Evolutionary conservation across 2,888 invertebrate genomes (phyloP).

Genomic region (Thereva nobilitata): DNA sequence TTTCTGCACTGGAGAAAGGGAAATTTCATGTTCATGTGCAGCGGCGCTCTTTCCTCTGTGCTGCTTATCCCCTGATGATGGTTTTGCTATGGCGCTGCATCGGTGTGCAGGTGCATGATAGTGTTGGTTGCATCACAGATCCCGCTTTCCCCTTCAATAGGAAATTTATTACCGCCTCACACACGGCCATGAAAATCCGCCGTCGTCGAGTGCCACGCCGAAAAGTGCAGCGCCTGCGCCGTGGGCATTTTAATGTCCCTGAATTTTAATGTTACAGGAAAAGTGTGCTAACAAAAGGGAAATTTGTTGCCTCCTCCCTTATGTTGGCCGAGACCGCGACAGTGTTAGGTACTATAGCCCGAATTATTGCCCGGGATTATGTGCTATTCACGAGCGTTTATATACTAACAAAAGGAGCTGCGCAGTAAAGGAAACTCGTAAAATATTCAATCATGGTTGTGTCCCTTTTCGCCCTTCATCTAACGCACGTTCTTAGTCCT

Average conservation of each 20-base stretch:
- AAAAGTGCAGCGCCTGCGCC: slow-evolving; percentile 21
- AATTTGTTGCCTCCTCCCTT: slow-evolving; percentile 20
- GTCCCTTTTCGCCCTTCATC: not conserved
- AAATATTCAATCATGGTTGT: slow-evolving; percentile 1
- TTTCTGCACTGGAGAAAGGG: slow-evolving; percentile 13
- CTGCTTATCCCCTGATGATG: not conserved
- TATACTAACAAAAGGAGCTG: not conserved
- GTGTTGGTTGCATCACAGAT: not conserved
- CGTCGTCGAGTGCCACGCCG: not conserved
- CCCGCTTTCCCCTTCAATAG: slow-evolving; percentile 10
- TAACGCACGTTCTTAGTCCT: not conserved
- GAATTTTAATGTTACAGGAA: slow-evolving; percentile 20
- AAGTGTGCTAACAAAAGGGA: slow-evolving; percentile 35
- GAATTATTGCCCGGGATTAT: slow-evolving; percentile 26
- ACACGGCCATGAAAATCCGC: slow-evolving; percentile 10
- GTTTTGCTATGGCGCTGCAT: not conserved
- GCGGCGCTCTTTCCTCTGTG: slow-evolving; percentile 29
- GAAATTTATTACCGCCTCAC: not conserved
- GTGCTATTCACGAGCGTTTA: slow-evolving; percentile 4
- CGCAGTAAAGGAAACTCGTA: slow-evolving; percentile 22
- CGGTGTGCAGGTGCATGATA: not conserved
- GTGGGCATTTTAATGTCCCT: slow-evolving; percentile 13
- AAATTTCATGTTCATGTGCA: slow-evolving; percentile 28
- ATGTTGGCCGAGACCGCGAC: not conserved
- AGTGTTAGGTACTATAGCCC: slow-evolving; percentile 10